phyloP scores from a whole-genome alignment of 2,888 invertebrate species.

The Thysanoteuthis rhombus region DNA sequence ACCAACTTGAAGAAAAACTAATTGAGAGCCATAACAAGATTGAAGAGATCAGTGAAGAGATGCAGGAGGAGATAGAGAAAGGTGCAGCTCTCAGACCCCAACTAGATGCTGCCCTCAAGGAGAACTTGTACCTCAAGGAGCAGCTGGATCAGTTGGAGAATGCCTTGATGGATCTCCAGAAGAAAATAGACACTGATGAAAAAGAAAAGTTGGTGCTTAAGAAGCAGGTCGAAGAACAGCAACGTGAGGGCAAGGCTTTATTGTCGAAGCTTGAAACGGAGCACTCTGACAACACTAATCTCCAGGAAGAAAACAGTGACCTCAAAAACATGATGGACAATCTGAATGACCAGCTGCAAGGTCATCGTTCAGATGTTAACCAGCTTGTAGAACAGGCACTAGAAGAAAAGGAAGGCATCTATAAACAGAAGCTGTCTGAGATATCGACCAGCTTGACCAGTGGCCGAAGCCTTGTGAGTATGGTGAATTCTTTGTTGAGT shows the following conservation, averaged over 20 bases:
- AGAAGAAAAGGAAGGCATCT: not conserved
- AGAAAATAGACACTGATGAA: conserved; percentile 50
- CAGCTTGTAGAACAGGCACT: not conserved
- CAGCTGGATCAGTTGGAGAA: conserved; percentile 50
- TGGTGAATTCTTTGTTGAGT: conserved; percentile 17
- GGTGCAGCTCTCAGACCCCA: conserved; percentile 18
- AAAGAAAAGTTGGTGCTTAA: conserved; percentile 51
- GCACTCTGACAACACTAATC: not conserved
- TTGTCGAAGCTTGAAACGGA: not conserved
- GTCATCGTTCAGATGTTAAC: conserved; percentile 17
- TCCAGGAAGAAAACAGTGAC: not conserved
- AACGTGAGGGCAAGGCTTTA: conserved; percentile 15
- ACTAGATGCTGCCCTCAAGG: conserved; percentile 16
- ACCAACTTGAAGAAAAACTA: conserved; percentile 85
- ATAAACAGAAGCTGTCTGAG: conserved; percentile 24
- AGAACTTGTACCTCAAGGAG: conserved; percentile 1
- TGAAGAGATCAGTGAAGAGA: conserved; percentile 57
- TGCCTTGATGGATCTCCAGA: conserved; percentile 44
- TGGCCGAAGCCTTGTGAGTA: not conserved
- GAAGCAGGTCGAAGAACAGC: conserved; percentile 50
- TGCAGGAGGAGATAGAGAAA: conserved; percentile 53
- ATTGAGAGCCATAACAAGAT: conserved; percentile 62
- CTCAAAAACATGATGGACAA: not conserved
- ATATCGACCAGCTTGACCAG: conserved; percentile 19
- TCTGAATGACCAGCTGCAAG: not conserved